Percentiles rank a stretch among this genome's conserved stretches.
phyloP scores from a whole-genome alignment of 2,797 vertebrate genomes.

The Eulemur albifrons region DNA sequence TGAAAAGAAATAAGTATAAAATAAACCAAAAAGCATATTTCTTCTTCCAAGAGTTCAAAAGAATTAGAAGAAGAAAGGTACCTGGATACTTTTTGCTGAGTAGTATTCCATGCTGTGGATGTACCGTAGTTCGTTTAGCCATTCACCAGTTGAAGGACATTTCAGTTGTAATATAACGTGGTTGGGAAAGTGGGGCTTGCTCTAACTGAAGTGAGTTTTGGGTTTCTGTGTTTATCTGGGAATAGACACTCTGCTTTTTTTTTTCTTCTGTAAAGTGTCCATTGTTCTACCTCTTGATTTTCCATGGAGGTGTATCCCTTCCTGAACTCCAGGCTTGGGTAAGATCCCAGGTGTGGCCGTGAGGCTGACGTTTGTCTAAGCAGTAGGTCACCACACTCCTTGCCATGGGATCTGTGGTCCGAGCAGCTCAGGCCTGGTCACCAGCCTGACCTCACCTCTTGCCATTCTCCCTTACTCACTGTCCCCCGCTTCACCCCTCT shows the following conservation, averaged over 20 bases:
- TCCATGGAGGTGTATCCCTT: neutral
- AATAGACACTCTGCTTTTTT: neutral
- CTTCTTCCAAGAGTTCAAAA: neutral
- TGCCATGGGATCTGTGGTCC: fast-evolving
- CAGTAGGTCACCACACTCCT: neutral
- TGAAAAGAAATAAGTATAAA: neutral
- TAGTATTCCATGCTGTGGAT: fast-evolving
- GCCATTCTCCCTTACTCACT: neutral
- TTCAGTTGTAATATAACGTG: neutral
- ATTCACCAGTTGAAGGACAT: neutral
- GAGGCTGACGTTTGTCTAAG: neutral
- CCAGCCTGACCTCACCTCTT: neutral
- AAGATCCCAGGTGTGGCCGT: neutral
- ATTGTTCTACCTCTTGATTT: neutral
- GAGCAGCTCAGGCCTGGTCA: neutral
- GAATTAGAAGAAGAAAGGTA: neutral
- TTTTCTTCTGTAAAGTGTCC: neutral
- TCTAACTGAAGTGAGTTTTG: neutral
- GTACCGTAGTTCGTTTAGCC: neutral
- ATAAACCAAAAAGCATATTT: neutral
- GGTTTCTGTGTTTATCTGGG: slow-evolving; percentile 4
- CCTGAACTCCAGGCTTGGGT: neutral
- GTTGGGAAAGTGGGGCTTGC: neutral
- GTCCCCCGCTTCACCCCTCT: neutral
- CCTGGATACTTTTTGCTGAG: neutral